Conservation (phyloP, 2,797 vertebrate genomes). For the Heteromormyrus szaboi region DNA sequence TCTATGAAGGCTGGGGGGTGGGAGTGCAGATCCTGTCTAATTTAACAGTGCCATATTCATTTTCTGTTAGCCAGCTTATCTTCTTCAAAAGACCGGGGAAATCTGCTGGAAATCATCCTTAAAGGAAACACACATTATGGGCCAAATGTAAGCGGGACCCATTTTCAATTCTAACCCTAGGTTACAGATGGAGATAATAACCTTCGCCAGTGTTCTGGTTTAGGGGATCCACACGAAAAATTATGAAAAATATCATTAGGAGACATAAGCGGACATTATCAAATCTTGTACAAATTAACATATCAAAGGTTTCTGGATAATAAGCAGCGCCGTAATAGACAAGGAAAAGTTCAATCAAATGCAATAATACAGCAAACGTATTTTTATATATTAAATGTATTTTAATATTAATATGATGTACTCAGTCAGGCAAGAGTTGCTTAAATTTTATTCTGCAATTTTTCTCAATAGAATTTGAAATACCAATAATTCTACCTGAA, state of each 20-base stretch:
- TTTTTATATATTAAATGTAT: background rate
- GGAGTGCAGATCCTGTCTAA: conserved; percentile 3
- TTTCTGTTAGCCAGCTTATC: conserved; percentile 26
- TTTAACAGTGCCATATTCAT: conserved; percentile 18
- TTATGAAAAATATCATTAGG: conserved; percentile 1
- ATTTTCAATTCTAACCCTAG: conserved; percentile 12
- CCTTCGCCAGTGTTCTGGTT: background rate
- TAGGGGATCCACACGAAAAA: background rate
- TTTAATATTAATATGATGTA: background rate
- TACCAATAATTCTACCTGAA: background rate
- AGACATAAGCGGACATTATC: background rate
- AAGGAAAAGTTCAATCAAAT: background rate
- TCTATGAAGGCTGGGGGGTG: conserved; percentile 25
- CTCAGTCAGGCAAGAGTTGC: background rate
- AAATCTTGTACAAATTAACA: conserved; percentile 7
- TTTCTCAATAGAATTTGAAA: background rate
- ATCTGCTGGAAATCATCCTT: conserved; percentile 24
- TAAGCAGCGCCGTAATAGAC: background rate
- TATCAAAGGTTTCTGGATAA: background rate
- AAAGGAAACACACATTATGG: conserved; percentile 18
- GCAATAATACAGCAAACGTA: background rate
- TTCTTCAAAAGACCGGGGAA: conserved; percentile 20
- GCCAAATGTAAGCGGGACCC: background rate
- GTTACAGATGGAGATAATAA: background rate
- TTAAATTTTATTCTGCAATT: background rate